Evolutionary conservation across 2,888 invertebrate genomes (phyloP).

Genomic region (Limnephilus lunatus): DNA sequence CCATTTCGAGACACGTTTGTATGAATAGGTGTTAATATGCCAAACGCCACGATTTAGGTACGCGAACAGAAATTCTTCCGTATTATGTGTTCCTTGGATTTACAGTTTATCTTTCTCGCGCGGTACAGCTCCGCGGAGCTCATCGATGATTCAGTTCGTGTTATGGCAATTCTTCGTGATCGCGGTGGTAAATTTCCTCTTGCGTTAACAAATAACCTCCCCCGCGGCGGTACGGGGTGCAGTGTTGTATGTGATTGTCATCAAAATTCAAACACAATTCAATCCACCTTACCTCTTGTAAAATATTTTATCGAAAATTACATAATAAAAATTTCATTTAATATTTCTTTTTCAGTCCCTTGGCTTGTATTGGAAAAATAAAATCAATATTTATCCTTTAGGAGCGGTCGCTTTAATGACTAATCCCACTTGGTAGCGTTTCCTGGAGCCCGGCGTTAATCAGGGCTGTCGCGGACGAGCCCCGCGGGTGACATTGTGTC

Average conservation of each 20-base stretch:
- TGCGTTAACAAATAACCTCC: background rate
- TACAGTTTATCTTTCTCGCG: constrained; percentile 29
- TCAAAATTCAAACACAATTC: constrained; percentile 8
- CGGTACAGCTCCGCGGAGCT: constrained; percentile 38
- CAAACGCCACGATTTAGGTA: background rate
- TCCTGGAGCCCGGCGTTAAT: constrained; percentile 56
- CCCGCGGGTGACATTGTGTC: constrained; percentile 58
- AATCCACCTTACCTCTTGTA: too few relatives aligned
- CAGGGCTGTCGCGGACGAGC: constrained; percentile 55
- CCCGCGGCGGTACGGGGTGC: background rate
- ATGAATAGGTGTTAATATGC: constrained; percentile 2
- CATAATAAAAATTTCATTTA: background rate
- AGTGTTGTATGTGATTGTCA: background rate
- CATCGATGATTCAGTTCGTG: constrained; percentile 64
- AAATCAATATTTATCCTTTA: background rate
- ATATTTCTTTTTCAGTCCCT: background rate
- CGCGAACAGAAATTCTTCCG: background rate
- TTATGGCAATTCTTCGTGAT: constrained; percentile 59
- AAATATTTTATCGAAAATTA: background rate
- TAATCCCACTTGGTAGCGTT: constrained; percentile 21
- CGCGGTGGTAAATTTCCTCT: background rate
- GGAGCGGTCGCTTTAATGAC: background rate
- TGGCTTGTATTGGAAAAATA: background rate
- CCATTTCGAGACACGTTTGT: background rate
- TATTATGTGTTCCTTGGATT: background rate